Base-by-base conservation (phyloP, 2,797 vertebrate genomes). In the Cryptoprocta ferox region DNA sequence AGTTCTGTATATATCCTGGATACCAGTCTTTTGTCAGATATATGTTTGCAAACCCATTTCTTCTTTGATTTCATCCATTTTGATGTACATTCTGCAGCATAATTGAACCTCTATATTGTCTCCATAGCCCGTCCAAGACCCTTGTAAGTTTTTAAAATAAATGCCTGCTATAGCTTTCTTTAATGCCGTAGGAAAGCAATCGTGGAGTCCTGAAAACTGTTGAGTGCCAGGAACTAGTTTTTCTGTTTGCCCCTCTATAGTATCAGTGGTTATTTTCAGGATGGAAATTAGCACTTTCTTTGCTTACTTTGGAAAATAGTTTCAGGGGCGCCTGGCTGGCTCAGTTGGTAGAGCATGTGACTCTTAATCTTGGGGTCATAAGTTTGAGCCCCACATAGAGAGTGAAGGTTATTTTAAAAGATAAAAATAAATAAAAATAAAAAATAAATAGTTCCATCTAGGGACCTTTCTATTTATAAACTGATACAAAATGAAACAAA, bases 121-220 rank as follows among this genome's bases (percentile, higher is more conserved):
- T 18, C n/a, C 1, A 24, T 32, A 39, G 42, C 7, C 70, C 42
- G 16, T 19, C 26, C 28, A 71, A 71, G 70, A 75, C 28, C 19
- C 63, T 94, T 87, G 28, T 39, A 86, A 37, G 26, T 42, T 61
- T 81, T 50, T 95, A 53, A 85, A 88, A 91, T 68, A 84, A 80
- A 53, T 92, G n/a, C 15, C 26, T 48, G 16, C 24, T 42, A 79
- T 9, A 18, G 66, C 28, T 92, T 87, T 68, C 63, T 92, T 90
- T 66, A 89, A 71, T 80, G 73, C 9, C 18, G 32, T 78, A 82
- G 13, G 28, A 80, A 96, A 42, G 63, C 32, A 24, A n/a, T 71
- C 19, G 18, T 78, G 37, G 24, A 71, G 2, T 66, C 15, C 5
- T 59, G 59, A 80, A 84, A 80, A 89, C 65, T 68, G 6, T 15